Base-by-base conservation (phyloP, 2,113 vertebrate species). In the Tragelaphus scriptus region DNA sequence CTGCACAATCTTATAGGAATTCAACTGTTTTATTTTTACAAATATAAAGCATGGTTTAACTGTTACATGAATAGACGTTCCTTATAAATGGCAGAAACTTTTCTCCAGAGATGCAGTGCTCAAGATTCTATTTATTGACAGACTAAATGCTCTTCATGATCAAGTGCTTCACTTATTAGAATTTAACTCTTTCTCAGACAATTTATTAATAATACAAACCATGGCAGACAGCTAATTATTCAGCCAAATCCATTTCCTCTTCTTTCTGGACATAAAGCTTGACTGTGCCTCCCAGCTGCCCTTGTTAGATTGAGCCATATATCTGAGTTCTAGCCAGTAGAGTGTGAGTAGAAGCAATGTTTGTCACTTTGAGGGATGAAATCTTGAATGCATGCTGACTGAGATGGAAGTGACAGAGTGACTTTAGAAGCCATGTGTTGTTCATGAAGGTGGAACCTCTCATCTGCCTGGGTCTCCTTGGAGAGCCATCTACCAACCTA, bases 211-310 rank as follows among this genome's bases (percentile, higher is more conserved):
- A 88, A 94, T 75, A 59, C 63, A 96, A 91, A 89, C 94, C 17
- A 13, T 65, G n/a, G 28, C 82, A 91, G 85, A 53, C 53, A 55
- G 65, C 47, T 96, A 79, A 93, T 87, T 89, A 28, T 49, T 87
- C 75, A 75, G 23, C 44, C 91, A 85, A 91, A 88, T 91, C 26
- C 58, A 36, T 95, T 85, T 95, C 82, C 71, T 97, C 86, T 80
- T 90, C 36, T 90, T 87, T 80, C 58, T 81, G 77, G 53, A 91
- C 61, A 77, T 79, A 95, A 65, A 94, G 25, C 55, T 68, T 53
- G 55, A n/a, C 47, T 65, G 3, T 59, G 49, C 59, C 77, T 91
- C 55, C 65, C 68, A 77, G 77, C 30, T 59, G 49, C 77, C 75
- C n/a, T 58, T 79, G 77, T 19, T 88, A 82, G 17, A 13, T 44